A percentile compares a stretch with the other conserved stretches of the same genome.
Conservation (phyloP, 2,888 invertebrate species). For the Agrotis puta region DNA sequence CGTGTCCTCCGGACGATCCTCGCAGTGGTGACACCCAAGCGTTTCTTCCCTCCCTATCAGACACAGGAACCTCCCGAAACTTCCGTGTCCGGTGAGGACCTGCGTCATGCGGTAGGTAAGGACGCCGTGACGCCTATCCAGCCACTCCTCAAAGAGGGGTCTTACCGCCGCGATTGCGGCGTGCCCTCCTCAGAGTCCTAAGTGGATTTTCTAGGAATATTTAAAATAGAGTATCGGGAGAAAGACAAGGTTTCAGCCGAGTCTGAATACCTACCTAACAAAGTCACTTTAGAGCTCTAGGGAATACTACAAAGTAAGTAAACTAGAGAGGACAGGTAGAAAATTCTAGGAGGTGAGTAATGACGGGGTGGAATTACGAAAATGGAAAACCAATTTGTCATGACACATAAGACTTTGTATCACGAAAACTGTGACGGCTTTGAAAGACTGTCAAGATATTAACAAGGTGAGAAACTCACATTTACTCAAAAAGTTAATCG, state of each 20-base stretch:
- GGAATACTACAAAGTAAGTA: conserved; percentile 10
- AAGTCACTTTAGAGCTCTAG: conserved; percentile 25
- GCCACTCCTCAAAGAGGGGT: no score
- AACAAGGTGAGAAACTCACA: no score
- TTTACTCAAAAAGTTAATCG: no score
- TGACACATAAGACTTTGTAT: not conserved
- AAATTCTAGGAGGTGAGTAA: not conserved
- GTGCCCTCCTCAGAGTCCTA: not conserved
- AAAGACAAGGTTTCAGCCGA: conserved; percentile 7
- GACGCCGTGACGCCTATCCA: no score
- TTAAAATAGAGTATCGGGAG: conserved; percentile 1
- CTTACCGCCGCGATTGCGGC: no score
- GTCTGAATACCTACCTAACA: conserved; percentile 25
- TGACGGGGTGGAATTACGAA: not conserved
- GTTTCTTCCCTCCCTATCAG: no score
- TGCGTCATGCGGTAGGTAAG: no score
- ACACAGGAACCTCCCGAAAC: no score
- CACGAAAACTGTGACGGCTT: not conserved
- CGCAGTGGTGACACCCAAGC: no score
- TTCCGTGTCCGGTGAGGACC: no score
- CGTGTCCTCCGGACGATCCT: no score
- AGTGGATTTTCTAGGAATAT: not conserved
- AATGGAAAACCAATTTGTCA: not conserved
- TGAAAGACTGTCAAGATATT: not conserved
- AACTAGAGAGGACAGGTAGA: not conserved